Base-by-base conservation (phyloP, 2,888 invertebrate species). In the Ephialtes manifestator region DNA sequence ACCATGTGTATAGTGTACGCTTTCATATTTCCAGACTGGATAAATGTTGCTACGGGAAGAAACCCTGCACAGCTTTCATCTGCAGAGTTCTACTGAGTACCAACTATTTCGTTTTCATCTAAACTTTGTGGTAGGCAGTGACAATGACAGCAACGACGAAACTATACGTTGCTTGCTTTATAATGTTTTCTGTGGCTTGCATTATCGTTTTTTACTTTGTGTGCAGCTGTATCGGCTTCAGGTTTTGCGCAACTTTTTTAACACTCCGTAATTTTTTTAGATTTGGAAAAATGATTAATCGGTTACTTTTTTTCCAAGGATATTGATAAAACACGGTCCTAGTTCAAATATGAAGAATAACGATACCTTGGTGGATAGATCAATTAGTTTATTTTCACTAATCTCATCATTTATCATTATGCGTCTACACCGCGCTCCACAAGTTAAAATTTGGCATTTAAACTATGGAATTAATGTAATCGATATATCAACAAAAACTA, bases 11-110 rank as follows among this genome's bases (percentile, higher is more conserved):
- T 55, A 55, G 11, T 31, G 13, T 31, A 31, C 28, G 53, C 35
- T 35, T 18, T 71, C 71, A 71, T 28, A 68, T 68, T 68, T 68
- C 51, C 35, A 51, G 2, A 53, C 35, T 31, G 53, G 43, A 18
- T 39, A 4, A 71, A 35, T 20, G 18, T 20, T 72, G 39, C 35
- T 5, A 15, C 13, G 24, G 13, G 71, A 20, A 35, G 55, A 72
- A 72, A 35, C 71, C 55, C 55, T 43, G 24, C 48, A 53, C 31
- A 55, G 55, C 71, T 55, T 72, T 55, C 55, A 24, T 35, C 71
- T 39, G 24, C 55, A 43, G 7, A 4, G 7, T n/a, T 18, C 43
- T 55, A 5, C 24, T 15, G 20, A 43, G 28, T 53, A 31, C 31
- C 10, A 51, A 70, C 71, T 72, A 24, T 55, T 72, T 53, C 7